Evolutionary conservation across 2,797 vertebrate species (phyloP).

Genomic region (Eupleurogrammus muticus): DNA sequence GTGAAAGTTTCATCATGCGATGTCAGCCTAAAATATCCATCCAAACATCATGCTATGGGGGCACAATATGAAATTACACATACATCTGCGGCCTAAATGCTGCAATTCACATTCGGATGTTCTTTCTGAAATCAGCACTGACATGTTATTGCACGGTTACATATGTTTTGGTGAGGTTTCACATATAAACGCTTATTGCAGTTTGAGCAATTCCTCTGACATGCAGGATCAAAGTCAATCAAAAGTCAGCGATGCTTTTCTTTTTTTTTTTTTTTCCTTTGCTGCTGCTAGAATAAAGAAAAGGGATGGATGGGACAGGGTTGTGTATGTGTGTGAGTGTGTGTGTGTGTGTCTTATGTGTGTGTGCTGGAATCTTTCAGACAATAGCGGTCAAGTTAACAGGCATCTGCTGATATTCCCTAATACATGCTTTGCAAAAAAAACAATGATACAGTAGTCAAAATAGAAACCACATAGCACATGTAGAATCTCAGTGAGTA

Average conservation of each 20-base stretch:
- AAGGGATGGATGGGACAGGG: not conserved
- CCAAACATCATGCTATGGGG: no score
- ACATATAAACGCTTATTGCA: not conserved
- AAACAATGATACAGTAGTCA: not conserved
- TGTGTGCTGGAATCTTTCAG: slow-evolving; percentile 8
- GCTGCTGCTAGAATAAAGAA: not conserved
- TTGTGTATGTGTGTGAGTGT: no score
- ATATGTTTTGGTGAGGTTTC: not conserved
- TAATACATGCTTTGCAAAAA: not conserved
- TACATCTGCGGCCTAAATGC: no score
- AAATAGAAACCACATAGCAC: slow-evolving; percentile 2
- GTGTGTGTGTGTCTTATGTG: no score
- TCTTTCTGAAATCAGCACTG: not conserved
- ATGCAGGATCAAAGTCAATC: not conserved
- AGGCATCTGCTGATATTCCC: not conserved
- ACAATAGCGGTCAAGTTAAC: not conserved
- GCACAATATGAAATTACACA: no score
- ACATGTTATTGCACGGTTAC: not conserved
- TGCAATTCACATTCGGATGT: not conserved
- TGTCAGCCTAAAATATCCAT: no score
- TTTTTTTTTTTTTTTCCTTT: no score
- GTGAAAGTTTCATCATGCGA: no score
- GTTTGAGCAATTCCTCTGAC: not conserved
- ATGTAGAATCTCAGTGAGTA: not conserved
- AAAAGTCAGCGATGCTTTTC: not conserved